These are phyloP conservation scores for Cataglyphis cursor DNA, from an alignment of 2,888 invertebrate genomes.

Conservation along the genomic window DNA sequence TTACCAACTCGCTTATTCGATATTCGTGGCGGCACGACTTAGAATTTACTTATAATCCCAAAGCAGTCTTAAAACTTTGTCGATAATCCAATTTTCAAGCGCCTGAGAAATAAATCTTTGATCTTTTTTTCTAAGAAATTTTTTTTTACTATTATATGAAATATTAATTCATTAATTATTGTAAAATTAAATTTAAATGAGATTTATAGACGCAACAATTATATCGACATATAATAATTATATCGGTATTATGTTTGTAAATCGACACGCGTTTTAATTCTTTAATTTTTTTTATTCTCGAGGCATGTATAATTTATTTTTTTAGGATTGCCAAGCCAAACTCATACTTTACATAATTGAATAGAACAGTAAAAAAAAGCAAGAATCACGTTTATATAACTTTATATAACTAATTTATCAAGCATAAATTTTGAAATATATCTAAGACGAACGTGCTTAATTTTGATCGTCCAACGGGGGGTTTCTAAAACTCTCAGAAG, in stretches of 20 bases:
- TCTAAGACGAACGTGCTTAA: constrained; percentile 5
- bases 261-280: neutral
- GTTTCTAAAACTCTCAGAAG: constrained; percentile 15
- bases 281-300: neutral
- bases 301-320: neutral
- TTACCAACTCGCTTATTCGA: constrained; percentile 42
- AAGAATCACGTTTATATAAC: neutral
- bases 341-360: neutral
- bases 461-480: neutral
- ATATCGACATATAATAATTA: neutral
- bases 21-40: constrained; percentile 31
- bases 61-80: neutral
- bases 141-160: neutral
- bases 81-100: constrained; percentile 17
- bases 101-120: neutral
- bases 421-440: neutral
- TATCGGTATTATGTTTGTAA: neutral
- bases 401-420: neutral
- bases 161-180: neutral
- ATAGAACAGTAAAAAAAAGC: neutral
- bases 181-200: constrained; percentile 1
- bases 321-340: neutral
- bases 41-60: constrained; percentile 11
- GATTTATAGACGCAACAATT: neutral
- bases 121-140: neutral